Evolutionary conservation across 2,888 invertebrate species (phyloP).

Genomic region (Drosophila algonquin): DNA sequence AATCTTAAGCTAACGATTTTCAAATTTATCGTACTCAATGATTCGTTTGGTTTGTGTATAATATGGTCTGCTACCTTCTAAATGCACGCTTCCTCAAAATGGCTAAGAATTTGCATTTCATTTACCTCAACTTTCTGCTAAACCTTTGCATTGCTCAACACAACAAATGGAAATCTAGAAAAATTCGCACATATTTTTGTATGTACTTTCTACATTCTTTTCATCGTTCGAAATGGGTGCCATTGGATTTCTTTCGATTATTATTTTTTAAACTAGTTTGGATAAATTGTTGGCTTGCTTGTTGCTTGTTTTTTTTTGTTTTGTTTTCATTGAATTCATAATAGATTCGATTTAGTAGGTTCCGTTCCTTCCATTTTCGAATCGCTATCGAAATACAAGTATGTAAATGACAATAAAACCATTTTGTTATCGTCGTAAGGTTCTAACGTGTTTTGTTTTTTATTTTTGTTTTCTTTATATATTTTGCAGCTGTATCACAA

Average conservation of each 20-base stretch:
- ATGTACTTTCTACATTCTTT: conserved; percentile 26
- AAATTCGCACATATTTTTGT: conserved; percentile 49
- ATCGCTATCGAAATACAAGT: conserved; percentile 40
- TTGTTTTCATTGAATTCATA: conserved; percentile 50
- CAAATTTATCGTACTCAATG: conserved; percentile 29
- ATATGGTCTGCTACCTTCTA: conserved; percentile 47
- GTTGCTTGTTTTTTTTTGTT: conserved; percentile 28
- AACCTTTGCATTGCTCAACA: conserved; percentile 43
- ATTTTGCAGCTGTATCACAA: conserved; percentile 50
- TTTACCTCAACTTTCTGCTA: conserved; percentile 9
- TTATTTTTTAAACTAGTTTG: conserved; percentile 67
- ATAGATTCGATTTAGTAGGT: conserved; percentile 36
- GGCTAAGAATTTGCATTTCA: conserved; percentile 69
- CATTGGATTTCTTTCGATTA: conserved; percentile 22
- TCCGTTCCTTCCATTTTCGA: conserved; percentile 18
- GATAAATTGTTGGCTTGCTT: conserved; percentile 79
- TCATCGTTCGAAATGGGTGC: conserved; percentile 39
- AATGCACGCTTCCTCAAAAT: conserved; percentile 77
- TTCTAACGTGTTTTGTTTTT: conserved; percentile 41
- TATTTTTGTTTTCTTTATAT: conserved; percentile 3
- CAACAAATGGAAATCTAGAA: conserved; percentile 51
- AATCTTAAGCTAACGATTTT: conserved; percentile 19
- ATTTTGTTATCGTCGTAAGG: conserved; percentile 22
- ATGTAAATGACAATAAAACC: conserved; percentile 34
- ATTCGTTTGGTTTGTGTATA: conserved; percentile 25